These are phyloP conservation scores for Miniopterus natalensis DNA, from an alignment of 2,113 vertebrate genomes.

Conservation along the genomic window DNA sequence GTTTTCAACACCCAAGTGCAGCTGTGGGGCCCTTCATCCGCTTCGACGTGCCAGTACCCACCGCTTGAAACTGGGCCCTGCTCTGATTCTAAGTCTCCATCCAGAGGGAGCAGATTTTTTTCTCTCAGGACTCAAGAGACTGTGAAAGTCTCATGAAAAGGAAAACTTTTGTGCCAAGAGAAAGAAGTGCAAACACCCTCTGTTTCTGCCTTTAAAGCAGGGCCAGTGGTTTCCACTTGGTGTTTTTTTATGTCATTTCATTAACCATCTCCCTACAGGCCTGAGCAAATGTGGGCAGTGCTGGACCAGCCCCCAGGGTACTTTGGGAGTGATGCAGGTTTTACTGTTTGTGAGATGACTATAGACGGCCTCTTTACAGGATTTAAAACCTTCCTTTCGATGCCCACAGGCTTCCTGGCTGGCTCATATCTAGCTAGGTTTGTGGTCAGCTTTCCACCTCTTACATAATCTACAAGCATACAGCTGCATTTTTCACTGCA, in stretches of 20 bases:
- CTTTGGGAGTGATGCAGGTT: constrained; percentile 65
- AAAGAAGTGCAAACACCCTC: constrained; percentile 70
- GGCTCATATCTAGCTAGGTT: constrained; percentile 46
- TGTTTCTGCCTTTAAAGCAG: constrained; percentile 28
- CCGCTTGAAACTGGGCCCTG: not conserved
- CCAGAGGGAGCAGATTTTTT: constrained; percentile 44
- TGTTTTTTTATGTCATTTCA: constrained; percentile 20
- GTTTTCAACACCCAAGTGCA: not conserved
- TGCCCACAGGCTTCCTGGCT: constrained; percentile 3
- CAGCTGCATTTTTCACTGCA: constrained; percentile 74
- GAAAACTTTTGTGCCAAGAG: constrained; percentile 71
- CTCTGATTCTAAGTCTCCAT: constrained; percentile 62
- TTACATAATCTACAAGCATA: constrained; percentile 72
- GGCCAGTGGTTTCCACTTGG: not conserved
- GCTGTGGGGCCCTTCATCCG: not conserved
- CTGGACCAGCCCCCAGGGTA: constrained; percentile 1
- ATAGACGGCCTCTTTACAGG: constrained; percentile 64
- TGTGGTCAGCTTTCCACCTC: constrained; percentile 74
- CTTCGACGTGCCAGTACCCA: not conserved
- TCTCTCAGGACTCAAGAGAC: constrained; percentile 71
- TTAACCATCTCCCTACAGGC: not conserved
- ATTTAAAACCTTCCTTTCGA: constrained; percentile 74
- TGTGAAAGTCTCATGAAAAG: constrained; percentile 71
- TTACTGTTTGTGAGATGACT: constrained; percentile 70
- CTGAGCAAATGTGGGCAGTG: not conserved